These are phyloP conservation scores for Gryllus bimaculatus DNA, from an alignment of 1,140 invertebrate genomes.

Conservation along the genomic window DNA sequence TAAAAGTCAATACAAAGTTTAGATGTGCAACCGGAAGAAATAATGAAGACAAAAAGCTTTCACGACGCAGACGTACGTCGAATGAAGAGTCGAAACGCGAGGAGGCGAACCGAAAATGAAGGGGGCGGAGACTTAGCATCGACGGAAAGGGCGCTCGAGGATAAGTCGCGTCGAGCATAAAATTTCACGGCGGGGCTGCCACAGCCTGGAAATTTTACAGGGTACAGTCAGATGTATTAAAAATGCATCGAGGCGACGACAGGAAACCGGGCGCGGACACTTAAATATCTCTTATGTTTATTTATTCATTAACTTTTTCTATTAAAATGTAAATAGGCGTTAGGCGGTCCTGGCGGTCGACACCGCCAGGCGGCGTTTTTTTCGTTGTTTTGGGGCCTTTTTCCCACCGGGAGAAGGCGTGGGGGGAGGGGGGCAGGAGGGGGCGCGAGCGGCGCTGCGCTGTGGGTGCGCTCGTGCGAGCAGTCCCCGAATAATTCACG, in stretches of 20 bases:
- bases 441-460: too few relatives aligned
- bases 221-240: neutral
- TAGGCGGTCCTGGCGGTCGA: neutral
- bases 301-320: conserved; percentile 2
- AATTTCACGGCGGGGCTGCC: neutral
- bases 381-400: neutral
- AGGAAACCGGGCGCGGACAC: neutral
- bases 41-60: conserved; percentile 5
- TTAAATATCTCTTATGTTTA: conserved; percentile 1
- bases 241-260: neutral
- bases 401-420: neutral
- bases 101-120: neutral
- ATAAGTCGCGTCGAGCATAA: neutral
- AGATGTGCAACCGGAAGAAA: neutral
- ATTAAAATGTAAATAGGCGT: neutral
- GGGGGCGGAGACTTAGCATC: too few relatives aligned
- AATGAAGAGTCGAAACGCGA: neutral
- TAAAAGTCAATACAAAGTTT: conserved; percentile 1
- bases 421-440: too few relatives aligned
- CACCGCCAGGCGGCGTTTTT: too few relatives aligned
- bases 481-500: too few relatives aligned
- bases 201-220: too few relatives aligned
- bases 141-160: neutral
- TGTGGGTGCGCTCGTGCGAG: too few relatives aligned
- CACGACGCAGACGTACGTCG: neutral